Evolutionary conservation across 2,113 vertebrate species (phyloP), one percentile per base, ranked within the genome.

Genomic region (Macaca mulatta): DNA sequence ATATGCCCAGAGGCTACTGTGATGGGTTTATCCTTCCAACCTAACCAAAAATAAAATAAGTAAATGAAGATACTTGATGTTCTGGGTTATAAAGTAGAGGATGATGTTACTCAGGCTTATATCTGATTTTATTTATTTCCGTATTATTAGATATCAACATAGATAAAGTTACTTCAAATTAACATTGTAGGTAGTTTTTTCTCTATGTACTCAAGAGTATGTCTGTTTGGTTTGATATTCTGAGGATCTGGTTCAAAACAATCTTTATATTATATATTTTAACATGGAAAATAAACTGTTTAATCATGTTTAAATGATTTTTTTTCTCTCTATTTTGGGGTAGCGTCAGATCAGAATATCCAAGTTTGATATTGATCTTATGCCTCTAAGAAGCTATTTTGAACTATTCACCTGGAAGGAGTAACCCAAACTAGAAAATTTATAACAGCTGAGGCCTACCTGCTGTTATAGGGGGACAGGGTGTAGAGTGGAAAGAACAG

Each of bases 81-180:
- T 85, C 92, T 97, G 75, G 72, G 40, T 96, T 97, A 96, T 92
- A 90, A 97, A 96, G 38, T 77, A 48, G 95, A 97, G 52, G 78
- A 70, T 88, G 69, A 55, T 80, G 77, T 97, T 85, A n/a, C 2
- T 91, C 40, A 77, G 50, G 22, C 14, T 82, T 96, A 35, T 43
- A 25, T 78, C 25, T 43, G 35, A 97, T 86, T 95, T 98, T 93
- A 85, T 94, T 87, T 92, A 59, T 92, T 88, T 81, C 81, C 13
- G 8, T 75, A 30, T 64, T 96, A 50, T 89, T 94, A 85, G 67
- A 45, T 84, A 67, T 69, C 13, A 69, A 30, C 80, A 48, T 74
- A 64, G 72, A 59, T 84, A 84, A 50, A 20, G 25, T 79, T 89
- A 77, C 30, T 3, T 91, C 57, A 93, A 61, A 85, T 72, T 82